phyloP scores from a whole-genome alignment of 2,888 invertebrate species.

The Tachystola acroxantha region DNA sequence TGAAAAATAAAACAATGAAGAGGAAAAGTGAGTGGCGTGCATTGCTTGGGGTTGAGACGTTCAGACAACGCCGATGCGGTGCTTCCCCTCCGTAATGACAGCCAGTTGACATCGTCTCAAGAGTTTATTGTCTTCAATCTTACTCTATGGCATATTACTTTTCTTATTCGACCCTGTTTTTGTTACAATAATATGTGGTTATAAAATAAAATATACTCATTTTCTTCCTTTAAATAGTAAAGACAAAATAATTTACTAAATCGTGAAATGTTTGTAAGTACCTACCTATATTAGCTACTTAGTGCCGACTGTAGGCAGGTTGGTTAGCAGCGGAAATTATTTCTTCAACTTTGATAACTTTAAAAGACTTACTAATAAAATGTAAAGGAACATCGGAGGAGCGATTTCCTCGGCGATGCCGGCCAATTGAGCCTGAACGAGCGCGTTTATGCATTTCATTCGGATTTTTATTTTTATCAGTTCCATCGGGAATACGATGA shows the following conservation, averaged over 20 bases:
- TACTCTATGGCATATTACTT: conserved; percentile 10
- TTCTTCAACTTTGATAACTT: conserved; percentile 5
- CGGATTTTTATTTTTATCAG: not conserved
- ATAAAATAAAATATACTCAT: too few relatives aligned
- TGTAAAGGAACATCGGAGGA: conserved; percentile 6
- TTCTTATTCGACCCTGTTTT: conserved; percentile 14
- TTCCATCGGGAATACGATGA: not conserved
- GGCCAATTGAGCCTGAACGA: conserved; percentile 12
- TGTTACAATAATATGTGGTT: conserved; percentile 6
- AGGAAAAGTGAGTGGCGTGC: conserved; percentile 13
- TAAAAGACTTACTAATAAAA: conserved; percentile 6
- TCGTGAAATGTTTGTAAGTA: too few relatives aligned
- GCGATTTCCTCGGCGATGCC: conserved; percentile 9
- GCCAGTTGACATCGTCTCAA: conserved; percentile 25
- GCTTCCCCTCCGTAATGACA: conserved; percentile 22
- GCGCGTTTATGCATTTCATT: conserved; percentile 11
- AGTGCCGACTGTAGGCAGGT: too few relatives aligned
- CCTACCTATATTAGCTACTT: too few relatives aligned
- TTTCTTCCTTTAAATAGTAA: too few relatives aligned
- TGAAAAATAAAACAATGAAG: conserved; percentile 15
- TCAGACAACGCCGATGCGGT: conserved; percentile 7
- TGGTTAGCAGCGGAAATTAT: conserved; percentile 6
- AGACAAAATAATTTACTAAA: too few relatives aligned
- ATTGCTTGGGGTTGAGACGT: conserved; percentile 6
- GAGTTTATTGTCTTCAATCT: conserved; percentile 34